Percentiles rank a stretch among this genome's conserved stretches.
phyloP scores from a whole-genome alignment of 92 coral and sea anemone species.

The Actinostola sp. region DNA sequence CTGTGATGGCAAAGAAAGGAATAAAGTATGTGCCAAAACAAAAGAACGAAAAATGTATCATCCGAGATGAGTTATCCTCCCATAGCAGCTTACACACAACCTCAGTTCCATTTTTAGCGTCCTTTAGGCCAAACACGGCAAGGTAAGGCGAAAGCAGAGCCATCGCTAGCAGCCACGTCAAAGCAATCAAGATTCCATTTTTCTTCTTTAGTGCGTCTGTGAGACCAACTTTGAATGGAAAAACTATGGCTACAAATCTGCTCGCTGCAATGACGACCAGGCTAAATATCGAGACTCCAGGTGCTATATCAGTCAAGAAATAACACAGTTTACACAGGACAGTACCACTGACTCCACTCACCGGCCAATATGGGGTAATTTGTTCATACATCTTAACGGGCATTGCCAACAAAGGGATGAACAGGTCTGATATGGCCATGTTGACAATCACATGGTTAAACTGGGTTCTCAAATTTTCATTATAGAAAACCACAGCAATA shows the following conservation, averaged over 20 bases:
- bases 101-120: neutral
- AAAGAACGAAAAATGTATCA: neutral
- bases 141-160: neutral
- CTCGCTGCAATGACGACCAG: constrained; percentile 27
- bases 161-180: constrained; percentile 11
- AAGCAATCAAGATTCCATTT: neutral
- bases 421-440: constrained; percentile 38
- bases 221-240: neutral
- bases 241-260: constrained; percentile 17
- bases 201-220: neutral
- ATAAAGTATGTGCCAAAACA: neutral
- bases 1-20: neutral
- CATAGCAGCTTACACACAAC: neutral
- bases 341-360: constrained; percentile 15
- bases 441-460: constrained; percentile 35
- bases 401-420: constrained; percentile 28
- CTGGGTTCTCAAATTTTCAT: neutral
- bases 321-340: constrained; percentile 6
- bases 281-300: constrained; percentile 17
- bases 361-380: constrained; percentile 5
- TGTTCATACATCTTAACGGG: constrained; percentile 13
- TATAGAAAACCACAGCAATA: constrained; percentile 25
- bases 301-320: constrained; percentile 16
- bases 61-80: no score
- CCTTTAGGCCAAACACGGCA: neutral